Conservation (phyloP, 2,888 invertebrate genomes). For the Tachina lurida region DNA sequence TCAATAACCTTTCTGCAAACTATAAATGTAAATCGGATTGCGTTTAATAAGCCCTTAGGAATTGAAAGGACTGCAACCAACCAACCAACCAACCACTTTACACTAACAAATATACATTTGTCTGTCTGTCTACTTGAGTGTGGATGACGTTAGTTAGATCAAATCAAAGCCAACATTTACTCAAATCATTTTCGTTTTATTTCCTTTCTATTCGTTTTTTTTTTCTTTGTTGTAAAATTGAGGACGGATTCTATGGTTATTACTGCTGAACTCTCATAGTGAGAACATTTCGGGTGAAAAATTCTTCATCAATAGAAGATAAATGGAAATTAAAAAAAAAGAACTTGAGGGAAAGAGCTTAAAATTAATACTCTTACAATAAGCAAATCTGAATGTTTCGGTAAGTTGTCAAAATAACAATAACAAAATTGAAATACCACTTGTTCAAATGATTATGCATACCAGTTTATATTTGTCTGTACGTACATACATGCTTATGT, state of each 20-base stretch:
- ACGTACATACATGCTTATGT: neutral
- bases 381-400: constrained; percentile 53
- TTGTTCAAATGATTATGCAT: constrained; percentile 46
- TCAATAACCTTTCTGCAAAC: constrained; percentile 48
- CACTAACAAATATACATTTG: neutral
- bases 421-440: constrained; percentile 51
- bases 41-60: constrained; percentile 73
- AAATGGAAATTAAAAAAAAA: constrained; percentile 41
- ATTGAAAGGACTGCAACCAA: constrained; percentile 46
- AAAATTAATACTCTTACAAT: constrained; percentile 66
- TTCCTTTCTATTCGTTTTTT: constrained; percentile 1
- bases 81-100: constrained; percentile 4
- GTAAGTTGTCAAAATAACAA: constrained; percentile 57
- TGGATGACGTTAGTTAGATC: constrained; percentile 22
- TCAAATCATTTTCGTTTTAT: constrained; percentile 21
- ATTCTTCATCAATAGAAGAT: constrained; percentile 44
- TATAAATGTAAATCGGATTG: constrained; percentile 72
- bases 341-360: constrained; percentile 47
- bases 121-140: neutral
- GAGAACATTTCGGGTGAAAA: constrained; percentile 6
- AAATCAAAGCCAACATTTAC: constrained; percentile 49
- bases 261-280: constrained; percentile 36
- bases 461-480: neutral
- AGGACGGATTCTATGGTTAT: constrained; percentile 23
- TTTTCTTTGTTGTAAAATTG: neutral